Conservation (phyloP, 2,888 invertebrate genomes). For the Sminthurinus aureus region DNA sequence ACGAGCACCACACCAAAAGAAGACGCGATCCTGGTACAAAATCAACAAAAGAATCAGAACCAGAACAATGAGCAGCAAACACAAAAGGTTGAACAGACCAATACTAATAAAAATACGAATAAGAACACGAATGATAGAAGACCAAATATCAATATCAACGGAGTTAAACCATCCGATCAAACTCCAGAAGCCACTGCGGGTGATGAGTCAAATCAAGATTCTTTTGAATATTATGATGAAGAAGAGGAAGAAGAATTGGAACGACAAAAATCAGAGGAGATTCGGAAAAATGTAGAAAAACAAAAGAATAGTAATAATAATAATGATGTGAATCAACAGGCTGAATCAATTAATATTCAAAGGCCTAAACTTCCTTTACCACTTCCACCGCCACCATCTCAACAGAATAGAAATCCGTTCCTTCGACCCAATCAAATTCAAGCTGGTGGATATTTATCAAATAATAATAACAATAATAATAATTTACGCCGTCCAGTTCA, state of each 20-base stretch:
- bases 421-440: constrained; percentile 44
- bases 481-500: constrained; percentile 13
- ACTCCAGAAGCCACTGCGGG: neutral
- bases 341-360: constrained; percentile 9
- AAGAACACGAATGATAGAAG: neutral
- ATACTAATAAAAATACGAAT: neutral
- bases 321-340: neutral
- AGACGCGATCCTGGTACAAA: constrained; percentile 24
- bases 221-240: constrained; percentile 47
- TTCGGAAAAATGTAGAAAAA: constrained; percentile 28
- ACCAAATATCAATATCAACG: neutral
- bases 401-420: neutral
- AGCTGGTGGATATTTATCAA: constrained; percentile 52
- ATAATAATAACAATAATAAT: constrained; percentile 20
- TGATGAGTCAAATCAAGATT: constrained; percentile 3
- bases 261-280: constrained; percentile 40
- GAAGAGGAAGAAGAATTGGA: constrained; percentile 47
- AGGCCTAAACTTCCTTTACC: constrained; percentile 20
- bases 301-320: neutral
- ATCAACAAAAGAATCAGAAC: constrained; percentile 26
- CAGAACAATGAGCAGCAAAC: neutral
- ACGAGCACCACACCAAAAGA: constrained; percentile 31
- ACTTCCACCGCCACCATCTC: constrained; percentile 52
- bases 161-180: constrained; percentile 10
- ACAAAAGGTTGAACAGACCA: neutral